phyloP scores from a whole-genome alignment of 1,140 invertebrate species.

The Drosophila sproati region DNA sequence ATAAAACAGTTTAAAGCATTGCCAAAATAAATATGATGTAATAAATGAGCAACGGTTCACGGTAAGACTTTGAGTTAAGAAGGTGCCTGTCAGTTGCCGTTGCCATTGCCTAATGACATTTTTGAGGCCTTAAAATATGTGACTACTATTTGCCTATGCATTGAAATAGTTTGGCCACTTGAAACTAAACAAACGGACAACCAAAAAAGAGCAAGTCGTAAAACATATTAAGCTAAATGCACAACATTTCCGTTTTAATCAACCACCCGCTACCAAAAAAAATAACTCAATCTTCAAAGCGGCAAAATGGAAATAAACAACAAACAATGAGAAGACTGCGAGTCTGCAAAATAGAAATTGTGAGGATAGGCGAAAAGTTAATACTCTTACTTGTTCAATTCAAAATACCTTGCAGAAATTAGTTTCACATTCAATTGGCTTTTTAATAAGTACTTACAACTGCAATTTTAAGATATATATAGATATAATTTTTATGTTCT shows the following conservation, averaged over 20 bases:
- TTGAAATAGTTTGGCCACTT: constrained; percentile 60
- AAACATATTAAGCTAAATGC: constrained; percentile 66
- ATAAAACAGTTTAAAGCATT: constrained; percentile 50
- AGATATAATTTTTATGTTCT: constrained; percentile 3
- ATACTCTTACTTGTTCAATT: not conserved
- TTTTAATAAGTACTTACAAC: too few species aligned
- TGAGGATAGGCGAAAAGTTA: not conserved
- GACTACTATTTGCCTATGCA: constrained; percentile 26
- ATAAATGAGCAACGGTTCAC: constrained; percentile 32
- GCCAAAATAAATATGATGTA: constrained; percentile 54
- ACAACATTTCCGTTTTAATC: constrained; percentile 80
- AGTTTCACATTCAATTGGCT: not conserved
- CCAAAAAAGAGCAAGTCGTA: constrained; percentile 40
- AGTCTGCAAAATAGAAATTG: not conserved
- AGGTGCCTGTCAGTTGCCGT: constrained; percentile 13
- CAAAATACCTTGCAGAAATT: not conserved
- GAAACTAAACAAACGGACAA: constrained; percentile 36
- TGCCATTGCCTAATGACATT: constrained; percentile 44
- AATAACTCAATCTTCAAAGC: constrained; percentile 53
- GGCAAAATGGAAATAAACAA: constrained; percentile 37
- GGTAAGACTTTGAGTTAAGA: constrained; percentile 34
- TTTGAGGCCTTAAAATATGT: constrained; percentile 23
- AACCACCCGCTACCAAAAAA: constrained; percentile 71
- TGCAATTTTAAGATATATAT: constrained; percentile 7
- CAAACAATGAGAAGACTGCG: constrained; percentile 19